Evolutionary conservation across 2,113 vertebrate genomes (phyloP), one percentile per base, ranked within the genome.

Genomic region (Caranx melampygus): DNA sequence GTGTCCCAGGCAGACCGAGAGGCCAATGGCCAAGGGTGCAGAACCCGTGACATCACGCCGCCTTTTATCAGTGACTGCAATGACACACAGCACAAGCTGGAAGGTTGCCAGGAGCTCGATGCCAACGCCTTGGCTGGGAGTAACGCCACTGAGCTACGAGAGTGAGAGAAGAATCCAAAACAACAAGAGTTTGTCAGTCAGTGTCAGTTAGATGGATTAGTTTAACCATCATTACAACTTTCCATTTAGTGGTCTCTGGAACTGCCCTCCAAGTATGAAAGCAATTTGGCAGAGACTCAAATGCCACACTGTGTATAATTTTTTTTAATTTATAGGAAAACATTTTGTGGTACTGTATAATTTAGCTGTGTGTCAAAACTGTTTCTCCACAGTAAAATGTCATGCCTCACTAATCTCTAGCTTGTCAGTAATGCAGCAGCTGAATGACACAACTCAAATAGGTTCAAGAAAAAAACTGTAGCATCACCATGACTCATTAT

Each of bases 41-140:
- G 97, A 99, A 59, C 98, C 98, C 0, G 93, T 95, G 21, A 99
- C 93, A 44, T 99, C 98, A 1, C 94, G 96, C 51, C 97, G 93
- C 57, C 97, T 95, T 83, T 97, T 94, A 92, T 99, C 97, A 5
- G 98, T 99, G 75, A 96, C 96, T 66, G 97, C 98, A 20, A 99
- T 95, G 78, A 99, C 97, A 26, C 98, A 99, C 51, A 99, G 93
- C 77, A 99, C 98, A 75, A 99, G 93, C 94, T 99, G 98, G 94
- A 99, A 96, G 5, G 98, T 99, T 6, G 95, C 97, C 8, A 99
- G 93, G 45, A 99, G 96, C 89, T 99, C 97, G 0, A 99, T 96
- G 20, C 97, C 97, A 51, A 99, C 93, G 12, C 97, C 98, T 93
- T 99, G 97, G 26, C 96, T 96, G 0, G 96, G 76, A 13, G 95